Conservation (phyloP, 2,888 invertebrate genomes). For the Cylloceria caligata region DNA sequence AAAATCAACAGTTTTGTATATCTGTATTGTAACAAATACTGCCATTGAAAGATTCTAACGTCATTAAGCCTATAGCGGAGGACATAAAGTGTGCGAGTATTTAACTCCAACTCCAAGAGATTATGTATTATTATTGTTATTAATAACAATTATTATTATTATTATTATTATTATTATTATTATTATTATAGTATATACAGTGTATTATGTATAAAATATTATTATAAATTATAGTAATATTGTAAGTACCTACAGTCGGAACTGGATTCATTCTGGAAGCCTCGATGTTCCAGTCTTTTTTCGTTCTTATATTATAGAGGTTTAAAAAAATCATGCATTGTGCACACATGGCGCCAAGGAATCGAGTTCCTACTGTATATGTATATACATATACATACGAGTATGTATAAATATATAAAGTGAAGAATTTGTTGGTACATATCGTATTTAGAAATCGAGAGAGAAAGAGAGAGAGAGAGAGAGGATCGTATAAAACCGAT, state of each 20-base stretch:
- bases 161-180: not conserved
- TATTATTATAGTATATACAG: not conserved
- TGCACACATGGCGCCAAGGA: not conserved
- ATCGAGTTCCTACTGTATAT: conserved; percentile 20
- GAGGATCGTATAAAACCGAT: conserved; percentile 12
- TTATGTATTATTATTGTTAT: not conserved
- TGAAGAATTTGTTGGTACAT: conserved; percentile 79
- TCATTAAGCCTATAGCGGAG: not conserved
- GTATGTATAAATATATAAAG: conserved; percentile 56
- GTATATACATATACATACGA: conserved; percentile 38
- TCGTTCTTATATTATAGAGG: not conserved
- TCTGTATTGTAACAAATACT: conserved; percentile 15
- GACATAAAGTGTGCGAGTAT: not conserved
- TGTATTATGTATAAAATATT: conserved; percentile 10
- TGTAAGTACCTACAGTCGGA: conserved; percentile 11
- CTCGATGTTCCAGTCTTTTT: not conserved
- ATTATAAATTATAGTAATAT: not conserved
- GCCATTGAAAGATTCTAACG: conserved; percentile 1
- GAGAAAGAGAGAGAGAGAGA: conserved; percentile 23
- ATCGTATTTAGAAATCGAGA: conserved; percentile 73
- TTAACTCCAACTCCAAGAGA: not conserved
- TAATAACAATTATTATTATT: conserved; percentile 4
- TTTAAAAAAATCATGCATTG: not conserved
- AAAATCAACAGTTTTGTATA: conserved; percentile 17
- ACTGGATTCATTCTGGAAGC: conserved; percentile 6